Conservation (phyloP, 2,888 invertebrate species). For the Sphinx pinastri region DNA sequence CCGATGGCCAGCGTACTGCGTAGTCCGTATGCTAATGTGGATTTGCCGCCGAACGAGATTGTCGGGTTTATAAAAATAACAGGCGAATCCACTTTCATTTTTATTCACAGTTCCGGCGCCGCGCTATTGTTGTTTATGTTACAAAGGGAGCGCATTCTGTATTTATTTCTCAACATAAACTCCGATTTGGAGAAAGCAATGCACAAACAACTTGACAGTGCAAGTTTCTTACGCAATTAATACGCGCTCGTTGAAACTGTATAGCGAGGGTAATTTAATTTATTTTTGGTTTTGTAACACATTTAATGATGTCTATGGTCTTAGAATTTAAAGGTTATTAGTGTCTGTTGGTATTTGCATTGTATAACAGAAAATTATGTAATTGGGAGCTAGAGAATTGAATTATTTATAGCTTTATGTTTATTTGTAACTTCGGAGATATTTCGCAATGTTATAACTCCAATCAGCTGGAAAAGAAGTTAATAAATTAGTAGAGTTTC, state of each 20-base stretch:
- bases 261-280: neutral
- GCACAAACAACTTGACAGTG: conserved; percentile 44
- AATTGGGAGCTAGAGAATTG: neutral
- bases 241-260: neutral
- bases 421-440: conserved; percentile 28
- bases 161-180: conserved; percentile 52
- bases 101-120: conserved; percentile 73
- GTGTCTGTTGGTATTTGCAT: neutral
- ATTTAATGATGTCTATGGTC: neutral
- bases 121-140: conserved; percentile 65
- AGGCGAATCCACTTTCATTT: conserved; percentile 82
- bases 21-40: conserved; percentile 63
- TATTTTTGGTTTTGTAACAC: conserved; percentile 5
- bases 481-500: conserved; percentile 42
- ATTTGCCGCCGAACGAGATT: conserved; percentile 67
- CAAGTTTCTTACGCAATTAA: conserved; percentile 22
- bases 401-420: neutral
- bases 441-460: conserved; percentile 43
- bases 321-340: neutral
- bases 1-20: conserved; percentile 26
- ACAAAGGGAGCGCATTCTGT: conserved; percentile 68
- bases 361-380: conserved; percentile 16
- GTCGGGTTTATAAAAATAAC: conserved; percentile 78
- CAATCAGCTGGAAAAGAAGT: conserved; percentile 42
- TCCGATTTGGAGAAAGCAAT: conserved; percentile 57